These are phyloP conservation scores for Charadrius vociferus DNA, from an alignment of 2,113 vertebrate genomes.

Conservation along the genomic window DNA sequence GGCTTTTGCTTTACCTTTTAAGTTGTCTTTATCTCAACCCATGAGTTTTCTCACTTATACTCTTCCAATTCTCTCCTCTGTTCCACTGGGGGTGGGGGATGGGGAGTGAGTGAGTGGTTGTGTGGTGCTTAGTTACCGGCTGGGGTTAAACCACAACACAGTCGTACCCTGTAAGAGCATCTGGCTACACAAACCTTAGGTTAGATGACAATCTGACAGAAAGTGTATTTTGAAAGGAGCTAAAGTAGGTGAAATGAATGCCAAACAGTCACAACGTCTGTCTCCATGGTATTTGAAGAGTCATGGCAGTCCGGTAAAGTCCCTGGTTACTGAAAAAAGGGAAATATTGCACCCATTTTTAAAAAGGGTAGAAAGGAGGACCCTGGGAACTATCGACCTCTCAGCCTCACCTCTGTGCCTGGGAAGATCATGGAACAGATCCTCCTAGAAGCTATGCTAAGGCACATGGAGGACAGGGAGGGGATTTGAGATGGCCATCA, in stretches of 20 bases:
- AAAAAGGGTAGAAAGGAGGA: too few relatives aligned
- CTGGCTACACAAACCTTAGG: background rate
- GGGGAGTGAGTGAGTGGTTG: too few relatives aligned
- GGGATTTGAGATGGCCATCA: too few relatives aligned
- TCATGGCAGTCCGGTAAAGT: too few relatives aligned
- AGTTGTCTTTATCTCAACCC: background rate
- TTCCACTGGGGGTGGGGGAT: background rate
- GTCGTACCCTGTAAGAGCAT: background rate
- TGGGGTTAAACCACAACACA: background rate
- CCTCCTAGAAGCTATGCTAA: too few relatives aligned
- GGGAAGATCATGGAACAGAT: too few relatives aligned
- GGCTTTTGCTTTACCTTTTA: background rate
- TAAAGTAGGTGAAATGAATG: background rate
- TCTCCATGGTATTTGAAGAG: too few relatives aligned
- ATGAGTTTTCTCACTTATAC: background rate
- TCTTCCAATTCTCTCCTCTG: background rate
- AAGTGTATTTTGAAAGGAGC: background rate
- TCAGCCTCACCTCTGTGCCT: too few relatives aligned
- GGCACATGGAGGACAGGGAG: too few relatives aligned
- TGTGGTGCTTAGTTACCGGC: background rate
- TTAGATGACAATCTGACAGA: background rate
- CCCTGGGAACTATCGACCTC: too few relatives aligned
- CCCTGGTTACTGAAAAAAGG: too few relatives aligned
- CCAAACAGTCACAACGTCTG: background rate
- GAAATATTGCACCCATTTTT: too few relatives aligned